Conservation (phyloP, 2,888 invertebrate genomes). For the Melanotus villosus region DNA sequence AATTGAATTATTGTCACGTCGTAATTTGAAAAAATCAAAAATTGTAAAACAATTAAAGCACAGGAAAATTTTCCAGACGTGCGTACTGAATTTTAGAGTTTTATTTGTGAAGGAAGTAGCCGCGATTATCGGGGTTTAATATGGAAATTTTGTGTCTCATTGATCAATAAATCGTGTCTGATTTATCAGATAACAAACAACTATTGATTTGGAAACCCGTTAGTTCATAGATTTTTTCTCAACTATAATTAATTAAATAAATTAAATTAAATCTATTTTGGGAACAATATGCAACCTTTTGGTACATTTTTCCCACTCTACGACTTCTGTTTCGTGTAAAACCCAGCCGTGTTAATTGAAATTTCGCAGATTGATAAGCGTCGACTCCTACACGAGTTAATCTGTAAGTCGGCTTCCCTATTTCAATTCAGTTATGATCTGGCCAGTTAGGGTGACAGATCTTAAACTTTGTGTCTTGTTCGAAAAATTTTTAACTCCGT, state of each 20-base stretch:
- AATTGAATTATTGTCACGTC: too few species aligned
- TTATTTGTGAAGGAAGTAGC: too few species aligned
- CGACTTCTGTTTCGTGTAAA: constrained; percentile 31
- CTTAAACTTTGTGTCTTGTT: constrained; percentile 34
- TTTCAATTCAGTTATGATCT: constrained; percentile 39
- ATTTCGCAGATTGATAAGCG: constrained; percentile 39
- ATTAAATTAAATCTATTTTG: not conserved
- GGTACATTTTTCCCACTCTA: constrained; percentile 18
- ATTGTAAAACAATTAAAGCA: too few species aligned
- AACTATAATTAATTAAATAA: not conserved
- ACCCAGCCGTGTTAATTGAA: constrained; percentile 31
- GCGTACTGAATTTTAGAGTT: too few species aligned
- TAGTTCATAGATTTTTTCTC: too few species aligned
- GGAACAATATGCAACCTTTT: constrained; percentile 30
- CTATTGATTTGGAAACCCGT: too few species aligned
- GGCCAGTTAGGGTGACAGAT: constrained; percentile 39
- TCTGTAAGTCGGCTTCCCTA: constrained; percentile 26
- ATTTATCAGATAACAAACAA: too few species aligned
- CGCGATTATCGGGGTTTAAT: too few species aligned
- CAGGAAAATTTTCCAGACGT: too few species aligned
- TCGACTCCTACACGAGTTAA: constrained; percentile 35
- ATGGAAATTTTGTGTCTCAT: too few species aligned
- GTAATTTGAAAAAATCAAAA: too few species aligned
- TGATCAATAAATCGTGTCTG: too few species aligned
- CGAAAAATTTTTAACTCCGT: constrained; percentile 7